phyloP scores from a whole-genome alignment of 2,797 vertebrate genomes.

The Perdix hodgsoniae region DNA sequence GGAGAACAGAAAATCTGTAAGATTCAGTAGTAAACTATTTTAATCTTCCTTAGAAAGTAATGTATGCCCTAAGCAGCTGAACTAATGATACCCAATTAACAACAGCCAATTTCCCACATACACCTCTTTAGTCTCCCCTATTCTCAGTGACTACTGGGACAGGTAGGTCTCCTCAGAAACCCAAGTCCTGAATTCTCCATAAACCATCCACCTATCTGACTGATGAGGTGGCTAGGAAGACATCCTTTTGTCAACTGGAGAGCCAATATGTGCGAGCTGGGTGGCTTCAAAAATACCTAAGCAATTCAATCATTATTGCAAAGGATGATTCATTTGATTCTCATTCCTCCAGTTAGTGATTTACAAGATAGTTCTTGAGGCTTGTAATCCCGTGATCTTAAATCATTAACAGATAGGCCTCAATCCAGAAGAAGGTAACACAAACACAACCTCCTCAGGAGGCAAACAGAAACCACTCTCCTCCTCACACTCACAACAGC shows the following conservation, averaged over 20 bases:
- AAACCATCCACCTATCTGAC: not conserved
- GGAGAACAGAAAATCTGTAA: too few relatives aligned
- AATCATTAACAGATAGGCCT: not conserved
- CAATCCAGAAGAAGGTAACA: not conserved
- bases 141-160: too few relatives aligned
- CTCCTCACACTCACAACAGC: not conserved
- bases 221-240: not conserved
- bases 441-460: not conserved
- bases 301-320: slow-evolving; percentile 23
- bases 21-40: too few relatives aligned
- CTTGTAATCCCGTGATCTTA: not conserved
- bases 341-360: not conserved
- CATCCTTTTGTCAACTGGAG: not conserved
- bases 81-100: too few relatives aligned
- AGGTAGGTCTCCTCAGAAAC: too few relatives aligned
- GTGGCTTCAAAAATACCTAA: not conserved
- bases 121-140: too few relatives aligned
- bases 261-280: not conserved
- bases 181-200: too few relatives aligned
- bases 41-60: too few relatives aligned
- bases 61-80: too few relatives aligned
- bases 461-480: not conserved
- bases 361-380: not conserved
- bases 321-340: not conserved
- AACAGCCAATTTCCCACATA: too few relatives aligned